Evolutionary conservation across 2,113 vertebrate genomes (phyloP).

Genomic region (Alethe diademata): DNA sequence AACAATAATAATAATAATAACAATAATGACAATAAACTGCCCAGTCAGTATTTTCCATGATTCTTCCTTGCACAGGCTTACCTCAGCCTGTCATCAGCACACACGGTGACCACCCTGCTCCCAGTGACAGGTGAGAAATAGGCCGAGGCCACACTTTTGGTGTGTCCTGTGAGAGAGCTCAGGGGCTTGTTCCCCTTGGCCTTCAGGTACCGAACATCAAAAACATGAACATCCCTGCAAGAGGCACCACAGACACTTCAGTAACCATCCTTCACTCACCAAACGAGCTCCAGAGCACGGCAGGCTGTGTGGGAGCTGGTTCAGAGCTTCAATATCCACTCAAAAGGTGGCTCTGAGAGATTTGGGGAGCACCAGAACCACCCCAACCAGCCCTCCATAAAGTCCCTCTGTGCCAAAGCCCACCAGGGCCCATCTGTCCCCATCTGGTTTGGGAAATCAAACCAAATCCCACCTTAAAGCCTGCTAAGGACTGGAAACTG

Average conservation of each 20-base stretch:
- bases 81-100: conserved; percentile 84
- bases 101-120: conserved; percentile 81
- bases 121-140: conserved; percentile 89
- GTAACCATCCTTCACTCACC: rapidly evolving
- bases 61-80: conserved; percentile 15
- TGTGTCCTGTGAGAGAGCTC: conserved; percentile 74
- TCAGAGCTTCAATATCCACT: background rate
- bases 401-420: background rate
- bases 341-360: background rate
- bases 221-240: conserved; percentile 79
- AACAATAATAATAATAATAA: too few species aligned
- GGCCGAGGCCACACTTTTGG: conserved; percentile 76
- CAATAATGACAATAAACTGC: background rate
- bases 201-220: conserved; percentile 81
- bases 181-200: conserved; percentile 56
- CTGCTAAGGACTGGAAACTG: background rate
- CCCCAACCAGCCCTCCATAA: background rate
- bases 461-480: background rate
- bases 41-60: background rate
- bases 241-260: background rate
- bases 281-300: rapidly evolving
- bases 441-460: background rate
- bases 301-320: background rate
- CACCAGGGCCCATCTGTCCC: background rate
- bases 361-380: background rate